phyloP scores from a whole-genome alignment of 2,113 vertebrate genomes.

The Syngnathus scovelli region DNA sequence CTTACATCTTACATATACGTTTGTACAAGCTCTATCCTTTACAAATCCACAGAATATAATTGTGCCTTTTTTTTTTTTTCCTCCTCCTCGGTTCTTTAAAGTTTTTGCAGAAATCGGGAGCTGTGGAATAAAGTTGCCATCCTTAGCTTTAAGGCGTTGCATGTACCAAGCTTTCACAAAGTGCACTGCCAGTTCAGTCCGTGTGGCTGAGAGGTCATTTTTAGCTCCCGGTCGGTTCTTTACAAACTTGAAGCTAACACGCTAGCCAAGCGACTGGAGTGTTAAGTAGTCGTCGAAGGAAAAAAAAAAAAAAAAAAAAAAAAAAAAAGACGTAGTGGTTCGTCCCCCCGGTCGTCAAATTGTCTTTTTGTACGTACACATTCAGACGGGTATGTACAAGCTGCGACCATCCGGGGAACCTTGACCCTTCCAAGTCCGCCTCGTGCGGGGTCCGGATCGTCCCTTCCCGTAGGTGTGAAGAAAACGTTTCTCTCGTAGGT shows the following conservation, averaged over 20 bases:
- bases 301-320: no score
- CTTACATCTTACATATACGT: constrained; percentile 54
- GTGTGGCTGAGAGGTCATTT: constrained; percentile 6
- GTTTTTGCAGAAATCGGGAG: constrained; percentile 39
- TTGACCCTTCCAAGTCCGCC: constrained; percentile 27
- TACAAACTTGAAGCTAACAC: constrained; percentile 50
- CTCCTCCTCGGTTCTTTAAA: not conserved
- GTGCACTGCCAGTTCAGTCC: constrained; percentile 54
- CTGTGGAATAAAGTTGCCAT: constrained; percentile 43
- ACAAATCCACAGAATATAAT: constrained; percentile 66
- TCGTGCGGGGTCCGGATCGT: not conserved
- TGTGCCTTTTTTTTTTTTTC: constrained; percentile 51
- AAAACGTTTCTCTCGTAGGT: not conserved
- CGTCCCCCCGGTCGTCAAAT: constrained; percentile 39
- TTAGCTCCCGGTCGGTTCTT: constrained; percentile 59
- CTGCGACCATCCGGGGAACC: constrained; percentile 10
- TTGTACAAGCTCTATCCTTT: constrained; percentile 49
- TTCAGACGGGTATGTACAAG: constrained; percentile 51
- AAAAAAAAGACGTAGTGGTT: constrained; percentile 49
- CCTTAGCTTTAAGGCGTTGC: constrained; percentile 67
- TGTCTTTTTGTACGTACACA: constrained; percentile 1
- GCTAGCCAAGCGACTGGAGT: constrained; percentile 27
- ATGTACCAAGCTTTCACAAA: constrained; percentile 71
- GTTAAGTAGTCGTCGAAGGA: constrained; percentile 13
- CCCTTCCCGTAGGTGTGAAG: not conserved